Percentiles rank a stretch among this genome's conserved stretches.
These are phyloP conservation scores for Sceloporus tristichus DNA, from an alignment of 2,113 vertebrate species.

Conservation along the genomic window DNA sequence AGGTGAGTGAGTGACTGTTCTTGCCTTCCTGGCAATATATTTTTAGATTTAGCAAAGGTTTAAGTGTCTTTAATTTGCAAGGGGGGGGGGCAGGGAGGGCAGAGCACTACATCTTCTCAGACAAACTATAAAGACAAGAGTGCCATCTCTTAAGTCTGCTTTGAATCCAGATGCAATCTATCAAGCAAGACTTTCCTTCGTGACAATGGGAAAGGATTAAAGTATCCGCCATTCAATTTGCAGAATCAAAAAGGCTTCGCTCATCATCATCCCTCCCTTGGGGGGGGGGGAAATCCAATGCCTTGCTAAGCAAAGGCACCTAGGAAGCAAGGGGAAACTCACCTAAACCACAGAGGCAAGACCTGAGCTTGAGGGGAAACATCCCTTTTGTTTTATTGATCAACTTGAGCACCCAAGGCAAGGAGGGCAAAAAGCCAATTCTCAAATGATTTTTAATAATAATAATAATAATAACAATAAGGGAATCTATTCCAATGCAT, in stretches of 20 bases:
- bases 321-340: conserved; percentile 48
- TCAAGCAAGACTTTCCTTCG: conserved; percentile 51
- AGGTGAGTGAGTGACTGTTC: not conserved
- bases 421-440: not conserved
- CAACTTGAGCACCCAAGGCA: conserved; percentile 25
- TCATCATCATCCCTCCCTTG: not conserved
- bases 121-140: conserved; percentile 47
- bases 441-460: no score
- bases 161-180: conserved; percentile 59
- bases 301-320: conserved; percentile 12
- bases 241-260: conserved; percentile 37
- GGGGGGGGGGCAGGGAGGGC: conserved; percentile 12
- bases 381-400: conserved; percentile 1
- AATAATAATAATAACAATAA: conserved; percentile 22
- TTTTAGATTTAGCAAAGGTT: conserved; percentile 57
- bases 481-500: not conserved
- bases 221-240: conserved; percentile 46
- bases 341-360: conserved; percentile 64
- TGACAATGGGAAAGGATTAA: conserved; percentile 44
- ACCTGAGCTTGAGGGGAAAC: conserved; percentile 23
- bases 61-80: conserved; percentile 48
- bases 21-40: conserved; percentile 10
- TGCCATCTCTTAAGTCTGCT: conserved; percentile 59
- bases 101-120: conserved; percentile 54
- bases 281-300: not conserved